Conservation (phyloP, 2,797 vertebrate species). For the Pangasius sanitwongsei region DNA sequence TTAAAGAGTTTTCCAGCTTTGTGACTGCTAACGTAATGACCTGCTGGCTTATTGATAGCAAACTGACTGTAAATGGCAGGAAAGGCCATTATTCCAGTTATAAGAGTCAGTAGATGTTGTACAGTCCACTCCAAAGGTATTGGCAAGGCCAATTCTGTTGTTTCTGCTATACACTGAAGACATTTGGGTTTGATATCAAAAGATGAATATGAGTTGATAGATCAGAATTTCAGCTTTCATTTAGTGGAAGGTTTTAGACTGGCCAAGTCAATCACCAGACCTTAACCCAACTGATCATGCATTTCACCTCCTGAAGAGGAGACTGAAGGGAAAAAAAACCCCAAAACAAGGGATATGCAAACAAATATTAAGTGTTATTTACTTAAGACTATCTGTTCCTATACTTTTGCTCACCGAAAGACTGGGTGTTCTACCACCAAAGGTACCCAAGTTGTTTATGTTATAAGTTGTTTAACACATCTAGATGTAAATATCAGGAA, state of each 20-base stretch:
- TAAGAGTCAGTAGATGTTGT: neutral
- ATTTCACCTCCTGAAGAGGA: neutral
- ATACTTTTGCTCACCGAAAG: neutral
- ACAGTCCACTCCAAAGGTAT: neutral
- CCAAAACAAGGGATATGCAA: neutral
- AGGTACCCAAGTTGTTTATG: neutral
- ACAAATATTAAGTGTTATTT: neutral
- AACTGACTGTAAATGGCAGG: slow-evolving; percentile 7
- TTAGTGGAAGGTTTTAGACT: neutral
- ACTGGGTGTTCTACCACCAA: neutral
- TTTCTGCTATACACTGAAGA: neutral
- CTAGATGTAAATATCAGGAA: neutral
- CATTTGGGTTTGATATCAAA: neutral
- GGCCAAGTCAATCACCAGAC: neutral
- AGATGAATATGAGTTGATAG: neutral
- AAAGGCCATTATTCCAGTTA: neutral
- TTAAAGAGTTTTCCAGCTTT: slow-evolving; percentile 18
- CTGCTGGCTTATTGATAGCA: neutral
- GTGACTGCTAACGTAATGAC: neutral
- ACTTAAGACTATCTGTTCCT: neutral
- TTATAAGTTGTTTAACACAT: neutral
- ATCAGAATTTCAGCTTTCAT: neutral
- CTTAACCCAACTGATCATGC: neutral
- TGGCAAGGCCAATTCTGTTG: neutral
- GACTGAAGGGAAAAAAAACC: neutral